Conservation (phyloP, 2,888 invertebrate species). For the Lumbricus terrestris region DNA sequence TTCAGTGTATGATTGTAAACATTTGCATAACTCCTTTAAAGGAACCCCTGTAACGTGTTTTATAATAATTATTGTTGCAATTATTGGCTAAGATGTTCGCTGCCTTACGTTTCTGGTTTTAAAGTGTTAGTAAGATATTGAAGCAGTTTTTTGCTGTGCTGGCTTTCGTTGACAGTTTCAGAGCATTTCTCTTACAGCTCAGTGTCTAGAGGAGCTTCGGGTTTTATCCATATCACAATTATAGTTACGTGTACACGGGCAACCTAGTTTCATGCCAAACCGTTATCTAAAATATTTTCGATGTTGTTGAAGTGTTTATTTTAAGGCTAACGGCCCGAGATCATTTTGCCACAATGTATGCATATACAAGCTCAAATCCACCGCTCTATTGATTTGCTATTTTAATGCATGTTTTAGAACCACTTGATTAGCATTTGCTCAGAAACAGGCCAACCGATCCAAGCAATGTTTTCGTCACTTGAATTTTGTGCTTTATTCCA, state of each 20-base stretch:
- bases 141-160: background rate
- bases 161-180: background rate
- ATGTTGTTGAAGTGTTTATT: background rate
- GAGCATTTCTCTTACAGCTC: background rate
- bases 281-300: background rate
- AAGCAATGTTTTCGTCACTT: background rate
- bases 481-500: background rate
- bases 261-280: background rate
- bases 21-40: background rate
- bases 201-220: background rate
- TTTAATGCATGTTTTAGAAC: background rate
- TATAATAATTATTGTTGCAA: background rate
- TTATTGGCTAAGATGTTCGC: background rate
- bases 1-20: background rate
- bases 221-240: conserved; percentile 3
- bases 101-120: background rate
- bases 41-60: background rate
- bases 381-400: background rate
- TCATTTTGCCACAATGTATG: background rate
- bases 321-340: background rate
- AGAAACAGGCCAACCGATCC: background rate
- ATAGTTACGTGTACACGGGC: too few species aligned
- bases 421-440: background rate
- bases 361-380: background rate
- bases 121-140: background rate